phyloP scores from a whole-genome alignment of 2,888 invertebrate species.

The Lasioglossum pauxillum region DNA sequence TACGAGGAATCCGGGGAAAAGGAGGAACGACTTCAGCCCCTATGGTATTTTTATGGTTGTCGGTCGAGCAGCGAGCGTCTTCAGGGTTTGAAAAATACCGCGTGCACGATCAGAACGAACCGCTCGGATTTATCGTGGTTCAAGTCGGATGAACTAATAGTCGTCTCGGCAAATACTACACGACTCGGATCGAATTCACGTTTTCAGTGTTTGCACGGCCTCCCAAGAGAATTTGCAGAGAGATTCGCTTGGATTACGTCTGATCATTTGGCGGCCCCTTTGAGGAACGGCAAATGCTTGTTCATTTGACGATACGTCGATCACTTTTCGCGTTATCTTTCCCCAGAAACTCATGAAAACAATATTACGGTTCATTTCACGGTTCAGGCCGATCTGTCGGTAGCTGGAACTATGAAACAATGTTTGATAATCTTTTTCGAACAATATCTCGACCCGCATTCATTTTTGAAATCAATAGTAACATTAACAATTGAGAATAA shows the following conservation, averaged over 20 bases:
- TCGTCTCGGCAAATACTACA: slow-evolving; percentile 5
- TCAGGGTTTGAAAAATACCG: not conserved
- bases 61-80: not conserved
- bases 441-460: not conserved
- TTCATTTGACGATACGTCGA: not conserved
- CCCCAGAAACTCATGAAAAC: not conserved
- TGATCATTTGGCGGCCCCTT: slow-evolving; percentile 5
- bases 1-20: not conserved
- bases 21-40: not conserved
- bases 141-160: slow-evolving; percentile 1
- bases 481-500: too few relatives aligned
- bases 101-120: not conserved
- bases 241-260: slow-evolving; percentile 5
- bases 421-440: not conserved
- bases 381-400: not conserved
- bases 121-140: not conserved
- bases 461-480: not conserved
- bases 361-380: not conserved
- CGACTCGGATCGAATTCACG: slow-evolving; percentile 6
- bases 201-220: slow-evolving; percentile 8
- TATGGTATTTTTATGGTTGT: slow-evolving; percentile 2
- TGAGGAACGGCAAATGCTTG: not conserved
- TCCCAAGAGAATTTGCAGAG: not conserved
- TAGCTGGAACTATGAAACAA: not conserved
- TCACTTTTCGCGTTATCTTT: not conserved